Evolutionary conservation across 2,113 vertebrate species (phyloP), one percentile per base, ranked within the genome.

Genomic region (Elephas maximus): DNA sequence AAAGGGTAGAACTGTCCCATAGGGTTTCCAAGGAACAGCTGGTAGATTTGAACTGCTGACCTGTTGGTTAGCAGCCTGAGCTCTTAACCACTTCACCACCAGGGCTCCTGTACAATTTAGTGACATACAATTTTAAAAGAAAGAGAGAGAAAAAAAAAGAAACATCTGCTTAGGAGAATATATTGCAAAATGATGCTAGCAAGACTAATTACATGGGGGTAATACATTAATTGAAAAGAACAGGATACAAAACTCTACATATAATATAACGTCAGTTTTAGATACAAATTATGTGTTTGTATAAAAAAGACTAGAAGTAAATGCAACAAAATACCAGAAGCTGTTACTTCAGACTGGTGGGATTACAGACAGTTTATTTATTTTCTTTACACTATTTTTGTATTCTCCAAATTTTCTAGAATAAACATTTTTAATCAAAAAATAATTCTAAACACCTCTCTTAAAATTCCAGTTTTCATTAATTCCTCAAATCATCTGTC

Each of bases 371-470:
- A 63, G 62, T 48, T 37, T 23, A 5, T 71, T 95, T 51, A 37
- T 73, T 86, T 67, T 85, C 74, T 63, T 77, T 30, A 84, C 60
- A 28, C 33, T 62, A 9, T 51, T 95, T 94, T 85, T 8, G 41
- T 71, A 88, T 89, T 89, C 88, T 80, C 73, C 71, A 95, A 76
- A 63, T 78, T 91, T n/a, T 93, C 33, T 87, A 92, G 15, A 24
- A 63, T 44, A 74, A 60, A 41, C 5, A 26, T 62, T 80, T 93
- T 92, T 74, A 89, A 63, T 89, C 1, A 20, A 71, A 94, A 77
- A 81, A 48, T 37, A 41, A 28, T 33, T 89, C 87, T 28, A 84
- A 91, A n/a, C 28, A 33, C 9, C 37, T 76, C n/a, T 83, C 67
- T 81, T 90, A 71, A 83, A 67, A 79, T 65, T 84, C 63, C 12